Base-by-base conservation (phyloP, 2,797 vertebrate genomes). In the Pempheris klunzingeri region DNA sequence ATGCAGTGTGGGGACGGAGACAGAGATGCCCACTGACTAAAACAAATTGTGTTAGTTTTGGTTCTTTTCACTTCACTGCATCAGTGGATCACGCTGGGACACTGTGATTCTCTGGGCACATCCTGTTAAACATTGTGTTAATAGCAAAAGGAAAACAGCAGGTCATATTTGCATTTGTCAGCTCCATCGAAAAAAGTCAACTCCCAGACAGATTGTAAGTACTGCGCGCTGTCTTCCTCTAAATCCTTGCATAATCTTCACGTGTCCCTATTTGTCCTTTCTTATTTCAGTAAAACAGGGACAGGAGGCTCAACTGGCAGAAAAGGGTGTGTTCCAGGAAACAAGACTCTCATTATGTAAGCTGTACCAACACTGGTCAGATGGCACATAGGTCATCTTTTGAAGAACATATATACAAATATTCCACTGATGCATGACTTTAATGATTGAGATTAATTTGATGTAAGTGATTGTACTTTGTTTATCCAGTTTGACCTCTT, bases 341-440 rank as follows among this genome's bases (percentile, higher is more conserved):
- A 68, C 47, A 52, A 78, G 67, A 73, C 66, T 71, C 24, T n/a
- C 60, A 69, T 11, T 47, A 52, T 74, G 66, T 84, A 71, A 80
- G 30, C 71, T 73, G 34, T 82, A 85, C 81, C 88, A 88, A 90
- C 90, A 92, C 92, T 93, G 90, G 89, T 91, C 91, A 85, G 81
- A 81, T 91, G 87, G 84, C 88, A 86, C 76, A 84, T 82, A 83
- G 28, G 87, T 90, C 87, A 87, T 89, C 81, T 87, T 90, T 81
- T 77, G 63, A 88, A 90, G 80, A 91, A 91, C 91, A 90, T 87
- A 77, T 73, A 88, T 87, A 90, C 77, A 85, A 75, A 85, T 91
- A 90, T 83, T 87, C 89, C 87, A 91, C 81, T 85, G 78, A 87
- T 90, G 88, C 90, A 93, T 91, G 84, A 85, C 59, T 83, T 87